A percentile compares a stretch with the other conserved stretches of the same genome.
phyloP scores from a whole-genome alignment of 2,113 vertebrate species.

The Scolopax mira region DNA sequence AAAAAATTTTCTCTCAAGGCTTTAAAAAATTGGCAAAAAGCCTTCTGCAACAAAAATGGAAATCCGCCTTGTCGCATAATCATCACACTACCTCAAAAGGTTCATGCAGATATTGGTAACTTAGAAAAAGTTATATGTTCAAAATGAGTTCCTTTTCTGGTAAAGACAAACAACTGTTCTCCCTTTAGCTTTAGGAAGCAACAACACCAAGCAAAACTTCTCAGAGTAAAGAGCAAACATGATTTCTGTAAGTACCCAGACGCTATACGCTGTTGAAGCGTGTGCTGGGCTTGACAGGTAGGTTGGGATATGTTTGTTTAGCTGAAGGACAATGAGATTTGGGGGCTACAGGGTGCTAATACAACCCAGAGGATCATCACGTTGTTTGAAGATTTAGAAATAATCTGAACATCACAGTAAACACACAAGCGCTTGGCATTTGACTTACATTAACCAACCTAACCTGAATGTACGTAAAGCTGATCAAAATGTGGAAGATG shows the following conservation, averaged over 20 bases:
- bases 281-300: neutral
- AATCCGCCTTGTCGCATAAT: constrained; percentile 19
- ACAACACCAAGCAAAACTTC: neutral
- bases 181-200: neutral
- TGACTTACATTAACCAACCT: neutral
- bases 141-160: neutral
- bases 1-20: constrained; percentile 58
- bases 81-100: neutral
- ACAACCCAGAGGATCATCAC: neutral
- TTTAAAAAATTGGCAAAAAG: constrained; percentile 60
- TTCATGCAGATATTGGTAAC: neutral
- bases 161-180: neutral
- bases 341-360: neutral
- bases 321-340: neutral
- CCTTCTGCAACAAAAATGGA: constrained; percentile 42
- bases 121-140: neutral
- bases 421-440: neutral
- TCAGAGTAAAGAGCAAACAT: neutral
- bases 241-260: neutral
- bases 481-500: neutral
- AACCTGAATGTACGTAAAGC: neutral
- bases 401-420: neutral
- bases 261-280: neutral
- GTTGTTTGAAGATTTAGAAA: neutral
- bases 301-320: neutral